These are phyloP conservation scores for Pygathrix nemaeus DNA, from an alignment of 2,113 vertebrate species.

Conservation along the genomic window DNA sequence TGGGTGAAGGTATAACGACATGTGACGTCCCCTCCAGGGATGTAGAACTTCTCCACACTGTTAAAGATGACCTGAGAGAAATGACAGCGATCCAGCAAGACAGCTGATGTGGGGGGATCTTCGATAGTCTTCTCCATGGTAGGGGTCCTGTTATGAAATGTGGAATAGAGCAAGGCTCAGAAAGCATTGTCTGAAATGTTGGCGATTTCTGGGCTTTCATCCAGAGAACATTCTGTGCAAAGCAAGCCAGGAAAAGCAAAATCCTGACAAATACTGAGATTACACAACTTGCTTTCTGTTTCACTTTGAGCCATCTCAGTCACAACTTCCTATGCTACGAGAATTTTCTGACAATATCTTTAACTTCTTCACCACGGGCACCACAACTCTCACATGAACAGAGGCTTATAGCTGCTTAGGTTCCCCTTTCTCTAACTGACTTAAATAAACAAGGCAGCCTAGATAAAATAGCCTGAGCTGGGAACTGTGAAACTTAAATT, in stretches of 20 bases:
- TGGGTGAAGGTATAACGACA: slow-evolving; percentile 79
- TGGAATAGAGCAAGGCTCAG: not conserved
- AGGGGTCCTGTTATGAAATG: slow-evolving; percentile 60
- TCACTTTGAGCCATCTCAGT: slow-evolving; percentile 15
- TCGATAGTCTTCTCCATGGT: slow-evolving; percentile 74
- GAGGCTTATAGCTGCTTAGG: not conserved
- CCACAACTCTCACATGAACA: not conserved
- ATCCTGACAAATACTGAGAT: not conserved
- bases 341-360: not conserved
- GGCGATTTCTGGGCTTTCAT: not conserved
- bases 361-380: not conserved
- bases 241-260: slow-evolving; percentile 10
- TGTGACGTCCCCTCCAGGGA: slow-evolving; percentile 76
- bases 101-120: slow-evolving; percentile 70
- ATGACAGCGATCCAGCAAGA: slow-evolving; percentile 68
- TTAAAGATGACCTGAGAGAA: slow-evolving; percentile 84
- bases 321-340: not conserved
- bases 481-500: not conserved
- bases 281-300: slow-evolving; percentile 53
- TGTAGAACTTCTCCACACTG: slow-evolving; percentile 79
- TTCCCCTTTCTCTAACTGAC: not conserved
- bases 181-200: not conserved
- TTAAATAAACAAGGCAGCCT: not conserved
- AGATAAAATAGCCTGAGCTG: not conserved
- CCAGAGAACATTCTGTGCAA: slow-evolving; percentile 44